Conservation (phyloP, 2,113 vertebrate species). For the Podarcis cretensis region DNA sequence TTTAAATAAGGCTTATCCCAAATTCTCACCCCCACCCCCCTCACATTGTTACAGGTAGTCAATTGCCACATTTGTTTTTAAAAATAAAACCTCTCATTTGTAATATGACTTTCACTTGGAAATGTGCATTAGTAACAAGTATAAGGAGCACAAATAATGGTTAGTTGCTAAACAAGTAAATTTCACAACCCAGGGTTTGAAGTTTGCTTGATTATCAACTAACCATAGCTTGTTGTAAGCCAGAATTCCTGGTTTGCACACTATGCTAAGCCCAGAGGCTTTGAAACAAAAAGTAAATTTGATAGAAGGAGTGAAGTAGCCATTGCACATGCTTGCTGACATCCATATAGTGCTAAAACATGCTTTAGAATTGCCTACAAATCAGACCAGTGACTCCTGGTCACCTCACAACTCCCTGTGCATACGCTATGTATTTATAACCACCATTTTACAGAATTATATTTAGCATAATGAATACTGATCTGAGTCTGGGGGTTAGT, state of each 20-base stretch:
- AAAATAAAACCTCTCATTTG: neutral
- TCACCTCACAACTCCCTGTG: neutral
- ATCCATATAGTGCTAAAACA: neutral
- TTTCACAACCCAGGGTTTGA: neutral
- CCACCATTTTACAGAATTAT: neutral
- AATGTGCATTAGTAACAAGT: neutral
- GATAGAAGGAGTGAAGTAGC: neutral
- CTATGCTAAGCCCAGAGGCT: neutral
- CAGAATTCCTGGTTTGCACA: neutral
- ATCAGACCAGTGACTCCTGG: neutral
- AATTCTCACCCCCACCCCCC: constrained; percentile 18
- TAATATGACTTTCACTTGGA: neutral
- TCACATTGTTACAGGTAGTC: constrained; percentile 22
- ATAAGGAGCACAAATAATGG: neutral
- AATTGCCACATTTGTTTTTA: constrained; percentile 31
- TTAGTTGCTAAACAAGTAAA: neutral
- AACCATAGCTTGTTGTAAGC: neutral
- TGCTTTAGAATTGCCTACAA: neutral
- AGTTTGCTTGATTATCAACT: neutral
- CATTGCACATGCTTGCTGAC: neutral
- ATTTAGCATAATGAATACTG: neutral
- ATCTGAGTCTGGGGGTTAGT: too few species aligned
- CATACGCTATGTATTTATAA: neutral
- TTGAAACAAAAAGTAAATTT: neutral
- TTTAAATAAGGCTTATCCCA: constrained; percentile 41